A percentile compares a stretch with the other conserved stretches of the same genome.
These are phyloP conservation scores for Cyprinodon brontotheroides DNA, from an alignment of 2,113 vertebrate species.

Conservation along the genomic window DNA sequence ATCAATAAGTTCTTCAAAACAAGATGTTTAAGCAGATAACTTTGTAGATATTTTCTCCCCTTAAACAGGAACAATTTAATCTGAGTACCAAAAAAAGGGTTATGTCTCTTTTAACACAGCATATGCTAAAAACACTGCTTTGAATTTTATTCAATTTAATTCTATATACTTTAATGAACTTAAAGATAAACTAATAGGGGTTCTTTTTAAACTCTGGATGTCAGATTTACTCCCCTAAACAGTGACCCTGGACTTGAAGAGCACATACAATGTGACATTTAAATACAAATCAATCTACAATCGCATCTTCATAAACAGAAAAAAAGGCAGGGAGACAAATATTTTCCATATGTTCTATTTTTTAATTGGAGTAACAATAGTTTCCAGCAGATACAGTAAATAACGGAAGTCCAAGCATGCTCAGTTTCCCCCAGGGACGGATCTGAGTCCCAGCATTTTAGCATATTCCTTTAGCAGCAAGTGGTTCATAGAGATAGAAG, in stretches of 20 bases:
- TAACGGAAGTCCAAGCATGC: not conserved
- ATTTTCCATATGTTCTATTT: not conserved
- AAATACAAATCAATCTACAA: not conserved
- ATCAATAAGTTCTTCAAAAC: no score
- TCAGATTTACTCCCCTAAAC: not conserved
- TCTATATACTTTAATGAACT: no score
- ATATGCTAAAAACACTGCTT: no score
- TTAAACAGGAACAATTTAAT: no score
- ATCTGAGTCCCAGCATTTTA: not conserved
- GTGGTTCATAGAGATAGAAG: not conserved
- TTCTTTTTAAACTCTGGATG: not conserved
- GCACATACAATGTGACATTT: not conserved
- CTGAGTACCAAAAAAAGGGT: no score
- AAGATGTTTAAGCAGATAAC: no score
- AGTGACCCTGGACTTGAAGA: not conserved
- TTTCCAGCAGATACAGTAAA: conserved; percentile 27
- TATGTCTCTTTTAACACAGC: no score
- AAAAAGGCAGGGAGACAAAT: not conserved
- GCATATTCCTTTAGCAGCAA: not conserved
- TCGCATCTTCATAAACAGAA: not conserved
- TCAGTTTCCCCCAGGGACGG: not conserved
- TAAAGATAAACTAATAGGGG: no score
- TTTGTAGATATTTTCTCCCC: no score
- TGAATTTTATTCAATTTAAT: no score
- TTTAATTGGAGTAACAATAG: conserved; percentile 55